A percentile compares a stretch with the other conserved stretches of the same genome.
phyloP scores from a whole-genome alignment of 2,797 vertebrate genomes.

The Notamacropus eugenii region DNA sequence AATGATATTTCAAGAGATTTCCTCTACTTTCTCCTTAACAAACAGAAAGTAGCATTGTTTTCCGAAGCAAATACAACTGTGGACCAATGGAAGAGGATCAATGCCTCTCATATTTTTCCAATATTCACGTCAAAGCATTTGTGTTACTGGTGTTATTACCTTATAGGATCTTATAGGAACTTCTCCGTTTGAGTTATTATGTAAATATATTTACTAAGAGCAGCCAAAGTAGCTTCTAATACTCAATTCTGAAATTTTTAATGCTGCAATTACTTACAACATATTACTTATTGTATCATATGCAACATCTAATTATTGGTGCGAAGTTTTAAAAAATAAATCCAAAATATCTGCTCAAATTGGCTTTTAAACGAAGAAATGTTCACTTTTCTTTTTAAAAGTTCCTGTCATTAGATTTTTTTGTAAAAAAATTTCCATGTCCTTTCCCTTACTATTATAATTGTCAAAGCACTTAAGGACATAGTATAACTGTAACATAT shows the following conservation, averaged over 20 bases:
- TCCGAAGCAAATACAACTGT: too few relatives aligned
- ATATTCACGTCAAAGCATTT: too few relatives aligned
- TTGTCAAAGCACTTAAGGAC: background rate
- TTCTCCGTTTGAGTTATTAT: too few relatives aligned
- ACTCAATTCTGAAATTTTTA: background rate
- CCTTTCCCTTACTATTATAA: background rate
- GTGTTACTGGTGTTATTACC: too few relatives aligned
- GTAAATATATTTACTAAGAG: too few relatives aligned
- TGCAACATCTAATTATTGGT: background rate
- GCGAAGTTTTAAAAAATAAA: background rate
- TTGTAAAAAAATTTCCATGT: background rate
- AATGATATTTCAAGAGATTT: too few relatives aligned
- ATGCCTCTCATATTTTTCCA: too few relatives aligned
- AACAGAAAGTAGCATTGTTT: too few relatives aligned
- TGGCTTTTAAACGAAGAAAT: constrained; percentile 23
- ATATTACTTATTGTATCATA: background rate
- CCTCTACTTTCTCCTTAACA: too few relatives aligned
- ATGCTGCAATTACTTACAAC: background rate
- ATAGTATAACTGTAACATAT: background rate
- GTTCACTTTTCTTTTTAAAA: background rate
- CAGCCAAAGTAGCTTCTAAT: background rate
- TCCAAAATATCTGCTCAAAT: background rate
- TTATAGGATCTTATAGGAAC: too few relatives aligned
- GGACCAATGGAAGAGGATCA: too few relatives aligned
- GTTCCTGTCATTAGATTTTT: background rate